Conservation (phyloP, 2,888 invertebrate species). For the Callinectes sapidus region DNA sequence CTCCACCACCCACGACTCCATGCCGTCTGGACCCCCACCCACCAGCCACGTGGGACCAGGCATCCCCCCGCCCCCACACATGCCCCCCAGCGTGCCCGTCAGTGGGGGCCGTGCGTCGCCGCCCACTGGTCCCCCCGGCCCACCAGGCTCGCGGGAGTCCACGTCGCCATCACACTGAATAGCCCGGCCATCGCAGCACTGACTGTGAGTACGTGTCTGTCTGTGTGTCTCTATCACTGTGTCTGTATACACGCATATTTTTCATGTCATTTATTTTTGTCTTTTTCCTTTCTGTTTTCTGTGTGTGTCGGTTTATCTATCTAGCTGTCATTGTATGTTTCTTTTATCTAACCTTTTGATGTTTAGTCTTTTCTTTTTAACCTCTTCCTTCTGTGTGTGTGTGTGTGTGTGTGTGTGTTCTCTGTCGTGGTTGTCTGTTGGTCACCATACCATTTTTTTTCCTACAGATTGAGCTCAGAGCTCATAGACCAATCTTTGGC, state of each 20-base stretch:
- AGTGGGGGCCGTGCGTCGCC: conserved; percentile 67
- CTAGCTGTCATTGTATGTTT: not conserved
- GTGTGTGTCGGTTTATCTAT: not conserved
- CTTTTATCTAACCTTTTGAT: not conserved
- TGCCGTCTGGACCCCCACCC: conserved; percentile 64
- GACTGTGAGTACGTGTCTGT: conserved; percentile 46
- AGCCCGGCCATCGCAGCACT: conserved; percentile 51
- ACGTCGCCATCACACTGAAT: conserved; percentile 67
- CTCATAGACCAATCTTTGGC: too few relatives aligned
- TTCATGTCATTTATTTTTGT: not conserved
- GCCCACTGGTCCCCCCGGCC: conserved; percentile 61
- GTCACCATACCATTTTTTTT: too few relatives aligned
- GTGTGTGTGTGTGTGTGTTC: too few relatives aligned
- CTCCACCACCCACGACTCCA: conserved; percentile 69
- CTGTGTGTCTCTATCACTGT: too few relatives aligned
- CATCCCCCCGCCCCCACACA: conserved; percentile 61
- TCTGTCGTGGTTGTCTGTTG: too few relatives aligned
- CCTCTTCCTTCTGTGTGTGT: not conserved
- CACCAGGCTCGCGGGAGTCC: conserved; percentile 63
- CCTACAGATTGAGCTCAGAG: too few relatives aligned
- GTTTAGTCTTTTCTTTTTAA: too few relatives aligned
- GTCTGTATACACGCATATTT: too few relatives aligned
- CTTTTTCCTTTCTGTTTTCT: not conserved
- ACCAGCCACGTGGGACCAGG: conserved; percentile 53
- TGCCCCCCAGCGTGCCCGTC: conserved; percentile 65